Evolutionary conservation across 1,140 invertebrate genomes (phyloP).

Genomic region (Apis florea): DNA sequence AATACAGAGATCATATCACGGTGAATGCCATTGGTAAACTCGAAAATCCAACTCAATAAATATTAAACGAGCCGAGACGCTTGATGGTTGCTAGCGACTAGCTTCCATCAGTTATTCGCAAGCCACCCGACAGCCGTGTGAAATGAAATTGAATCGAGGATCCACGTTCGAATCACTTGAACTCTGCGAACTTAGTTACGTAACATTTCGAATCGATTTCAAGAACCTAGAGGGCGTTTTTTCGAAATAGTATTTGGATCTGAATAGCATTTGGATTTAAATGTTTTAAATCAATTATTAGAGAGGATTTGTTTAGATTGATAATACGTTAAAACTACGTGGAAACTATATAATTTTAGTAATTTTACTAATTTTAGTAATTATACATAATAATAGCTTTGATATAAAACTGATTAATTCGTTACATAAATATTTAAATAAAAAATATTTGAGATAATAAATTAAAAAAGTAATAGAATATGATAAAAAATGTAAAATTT

Average conservation of each 20-base stretch:
- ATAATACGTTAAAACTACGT: neutral
- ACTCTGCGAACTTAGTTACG: neutral
- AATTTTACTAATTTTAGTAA: neutral
- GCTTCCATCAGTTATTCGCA: conserved; percentile 29
- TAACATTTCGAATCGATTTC: conserved; percentile 12
- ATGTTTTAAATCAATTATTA: neutral
- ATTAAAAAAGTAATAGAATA: neutral
- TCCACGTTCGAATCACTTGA: conserved; percentile 1
- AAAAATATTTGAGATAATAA: neutral
- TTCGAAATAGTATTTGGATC: neutral
- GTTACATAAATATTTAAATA: neutral
- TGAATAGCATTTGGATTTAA: neutral
- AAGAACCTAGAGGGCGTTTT: neutral
- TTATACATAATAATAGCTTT: neutral
- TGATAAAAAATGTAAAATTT: neutral
- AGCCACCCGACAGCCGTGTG: conserved; percentile 30
- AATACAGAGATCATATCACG: conserved; percentile 13
- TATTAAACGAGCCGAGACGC: conserved; percentile 27
- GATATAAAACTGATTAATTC: neutral
- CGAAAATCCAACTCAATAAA: conserved; percentile 31
- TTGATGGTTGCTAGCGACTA: conserved; percentile 21
- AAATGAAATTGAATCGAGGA: conserved; percentile 42
- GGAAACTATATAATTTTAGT: neutral
- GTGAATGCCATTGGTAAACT: conserved; percentile 10
- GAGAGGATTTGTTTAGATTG: neutral